Evolutionary conservation across 2,113 vertebrate species (phyloP), one percentile per base, ranked within the genome.

Genomic region (Pomatostomus ruficeps): DNA sequence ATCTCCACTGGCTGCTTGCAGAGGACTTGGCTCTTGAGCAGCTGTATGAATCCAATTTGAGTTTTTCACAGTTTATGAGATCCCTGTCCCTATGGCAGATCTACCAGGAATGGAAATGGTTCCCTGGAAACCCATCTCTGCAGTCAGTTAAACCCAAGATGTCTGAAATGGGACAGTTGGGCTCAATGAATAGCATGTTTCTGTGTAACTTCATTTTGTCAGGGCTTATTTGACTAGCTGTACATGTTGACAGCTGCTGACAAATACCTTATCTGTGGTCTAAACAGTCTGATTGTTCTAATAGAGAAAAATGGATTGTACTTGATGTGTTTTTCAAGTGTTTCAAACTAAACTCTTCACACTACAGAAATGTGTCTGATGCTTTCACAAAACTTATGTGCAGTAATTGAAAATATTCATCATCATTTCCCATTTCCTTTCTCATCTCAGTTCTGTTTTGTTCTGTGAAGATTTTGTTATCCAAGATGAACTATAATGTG

Each of bases 191-290:
- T 46, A 87, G 36, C 0, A 0, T 65, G 24, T 72, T 94, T 92
- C 57, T 89, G 24, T 94, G 78, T 65, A 89, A 88, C 77, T 93
- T 84, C 81, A 78, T 93, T 94, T 94, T 88, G 36, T 79, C 85
- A 85, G 31, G 57, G 35, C 40, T 82, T 87, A 85, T 91, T 91
- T 91, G 74, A 82, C 70, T 91, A 75, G 31, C 66, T 85, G 61
- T 82, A 72, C 13, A 19, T 0, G 1, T 45, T 93, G 89, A 77
- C 77, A 93, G 57, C 48, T 22, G 11, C 43, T 1, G 2, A 57
- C 40, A 93, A 94, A 94, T 89, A 70, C 49, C 26, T 85, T 91
- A 72, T 85, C 71, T 79, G 66, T 73, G 71, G 62, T 88, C 90
- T 85, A 93, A 91, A 93, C 36, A 89, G 45, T 23, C 23, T 88